Evolutionary conservation across 2,113 vertebrate genomes (phyloP).

Genomic region (Caloenas nicobarica): DNA sequence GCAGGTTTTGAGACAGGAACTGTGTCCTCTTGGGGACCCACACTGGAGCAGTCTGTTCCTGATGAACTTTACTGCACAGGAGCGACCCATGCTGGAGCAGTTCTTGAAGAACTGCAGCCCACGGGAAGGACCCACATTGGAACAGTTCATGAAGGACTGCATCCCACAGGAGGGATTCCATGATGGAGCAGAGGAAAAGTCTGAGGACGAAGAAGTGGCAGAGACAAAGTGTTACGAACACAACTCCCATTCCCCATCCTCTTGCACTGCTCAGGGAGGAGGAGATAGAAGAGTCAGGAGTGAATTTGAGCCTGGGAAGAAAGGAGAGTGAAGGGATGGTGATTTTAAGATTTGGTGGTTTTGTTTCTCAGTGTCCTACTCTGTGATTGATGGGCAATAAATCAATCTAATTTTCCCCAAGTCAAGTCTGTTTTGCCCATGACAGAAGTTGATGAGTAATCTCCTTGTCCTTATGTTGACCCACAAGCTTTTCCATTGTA

Average conservation of each 20-base stretch:
- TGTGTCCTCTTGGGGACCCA: background rate
- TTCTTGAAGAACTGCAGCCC: background rate
- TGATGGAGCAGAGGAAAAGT: background rate
- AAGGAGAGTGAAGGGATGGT: background rate
- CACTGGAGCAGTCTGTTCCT: background rate
- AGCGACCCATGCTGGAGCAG: background rate
- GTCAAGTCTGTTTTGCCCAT: background rate
- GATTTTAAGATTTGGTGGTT: background rate
- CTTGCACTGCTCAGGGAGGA: background rate
- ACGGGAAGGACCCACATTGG: background rate
- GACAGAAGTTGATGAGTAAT: background rate
- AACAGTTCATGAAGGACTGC: background rate
- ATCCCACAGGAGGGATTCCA: too few species aligned
- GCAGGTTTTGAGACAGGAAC: background rate
- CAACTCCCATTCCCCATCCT: background rate
- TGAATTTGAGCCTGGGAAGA: background rate
- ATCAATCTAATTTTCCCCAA: background rate
- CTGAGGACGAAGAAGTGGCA: background rate
- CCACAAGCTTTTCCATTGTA: background rate
- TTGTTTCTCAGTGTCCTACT: background rate
- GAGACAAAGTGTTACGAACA: background rate
- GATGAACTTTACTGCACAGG: background rate
- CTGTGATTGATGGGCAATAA: background rate
- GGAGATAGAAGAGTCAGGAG: background rate
- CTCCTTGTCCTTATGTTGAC: background rate